These are phyloP conservation scores for Patiria pectinifera DNA, from an alignment of 53 echinoderm and acorn worm species.

Conservation along the genomic window DNA sequence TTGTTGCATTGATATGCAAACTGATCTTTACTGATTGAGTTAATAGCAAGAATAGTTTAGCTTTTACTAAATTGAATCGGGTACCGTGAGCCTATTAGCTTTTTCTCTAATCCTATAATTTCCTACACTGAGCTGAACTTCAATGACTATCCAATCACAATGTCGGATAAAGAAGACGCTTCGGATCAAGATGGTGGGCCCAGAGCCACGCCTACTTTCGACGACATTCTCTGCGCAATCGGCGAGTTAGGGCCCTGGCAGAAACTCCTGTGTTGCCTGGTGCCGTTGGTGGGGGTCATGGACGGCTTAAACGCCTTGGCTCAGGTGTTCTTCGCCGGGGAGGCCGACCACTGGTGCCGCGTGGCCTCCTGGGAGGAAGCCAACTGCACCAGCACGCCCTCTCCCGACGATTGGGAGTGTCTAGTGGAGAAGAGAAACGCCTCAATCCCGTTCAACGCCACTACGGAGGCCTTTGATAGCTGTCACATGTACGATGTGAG, in stretches of 20 bases:
- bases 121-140: neutral
- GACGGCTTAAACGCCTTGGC: slow-evolving; percentile 74
- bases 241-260: slow-evolving; percentile 88
- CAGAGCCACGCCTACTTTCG: slow-evolving; percentile 44
- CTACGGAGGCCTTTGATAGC: neutral
- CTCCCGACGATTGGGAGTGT: slow-evolving; percentile 59
- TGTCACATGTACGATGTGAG: slow-evolving; percentile 58
- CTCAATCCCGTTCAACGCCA: slow-evolving; percentile 67
- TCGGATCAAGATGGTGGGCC: neutral
- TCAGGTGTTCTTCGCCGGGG: slow-evolving; percentile 84
- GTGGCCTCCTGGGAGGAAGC: slow-evolving; percentile 62
- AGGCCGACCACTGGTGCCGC: slow-evolving; percentile 80
- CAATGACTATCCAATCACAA: neutral
- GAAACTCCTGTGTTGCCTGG: slow-evolving; percentile 69
- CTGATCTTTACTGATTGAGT: neutral
- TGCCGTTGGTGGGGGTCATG: slow-evolving; percentile 73
- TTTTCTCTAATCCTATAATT: neutral
- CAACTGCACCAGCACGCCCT: slow-evolving; percentile 71
- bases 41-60: too few relatives aligned
- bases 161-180: neutral
- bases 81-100: too few relatives aligned
- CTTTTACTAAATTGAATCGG: too few relatives aligned
- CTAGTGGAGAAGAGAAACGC: slow-evolving; percentile 71
- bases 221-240: slow-evolving; percentile 51
- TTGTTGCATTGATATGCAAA: neutral